Base-by-base conservation (phyloP, 2,113 vertebrate species). In the Melospiza georgiana region DNA sequence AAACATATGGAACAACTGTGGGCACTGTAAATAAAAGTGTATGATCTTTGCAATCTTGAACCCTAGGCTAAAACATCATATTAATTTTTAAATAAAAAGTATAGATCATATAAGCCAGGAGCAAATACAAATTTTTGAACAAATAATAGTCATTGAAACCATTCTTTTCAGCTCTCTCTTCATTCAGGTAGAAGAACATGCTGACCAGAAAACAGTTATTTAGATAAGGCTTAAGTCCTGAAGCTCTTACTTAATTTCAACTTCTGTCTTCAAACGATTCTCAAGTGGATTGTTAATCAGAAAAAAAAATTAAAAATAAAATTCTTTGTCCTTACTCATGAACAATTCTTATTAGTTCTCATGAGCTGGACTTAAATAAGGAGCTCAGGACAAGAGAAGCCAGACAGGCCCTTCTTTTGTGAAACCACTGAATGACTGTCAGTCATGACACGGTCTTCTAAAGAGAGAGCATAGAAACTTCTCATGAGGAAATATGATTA, bases 21-120 rank as follows among this genome's bases (percentile, higher is more conserved):
- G 95, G 90, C 95, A 96, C 83, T 96, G 93, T 97, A 95, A 92
- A 80, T 95, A 95, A 97, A 96, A 96, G 94, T 96, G 92, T 89
- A 95, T 95, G 83, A 96, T 94, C 92, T 96, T 89, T 89, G 91
- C 88, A 92, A 91, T 93, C 85, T 90, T 94, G 69, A 97, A 94
- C 49, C 86, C 93, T 96, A 97, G 84, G 78, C 94, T 91, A 94
- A 83, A 94, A 92, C 79, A 95, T 78, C 90, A 62, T 94, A 91
- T 95, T 93, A 5, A 69, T 90, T 86, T 84, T 97, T 97, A 97
- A 97, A 96, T 95, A 94, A 96, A 96, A 97, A 77, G 76, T 92
- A 92, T 77, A 93, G 93, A 73, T 94, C 74, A 83, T 94, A 76
- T 91, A 85, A 93, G 81, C 65, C 78, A 96, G 90, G 92, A 96